Evolutionary conservation across 2,113 vertebrate genomes (phyloP), one percentile per base, ranked within the genome.

Genomic region (Romanogobio albipinnatus): DNA sequence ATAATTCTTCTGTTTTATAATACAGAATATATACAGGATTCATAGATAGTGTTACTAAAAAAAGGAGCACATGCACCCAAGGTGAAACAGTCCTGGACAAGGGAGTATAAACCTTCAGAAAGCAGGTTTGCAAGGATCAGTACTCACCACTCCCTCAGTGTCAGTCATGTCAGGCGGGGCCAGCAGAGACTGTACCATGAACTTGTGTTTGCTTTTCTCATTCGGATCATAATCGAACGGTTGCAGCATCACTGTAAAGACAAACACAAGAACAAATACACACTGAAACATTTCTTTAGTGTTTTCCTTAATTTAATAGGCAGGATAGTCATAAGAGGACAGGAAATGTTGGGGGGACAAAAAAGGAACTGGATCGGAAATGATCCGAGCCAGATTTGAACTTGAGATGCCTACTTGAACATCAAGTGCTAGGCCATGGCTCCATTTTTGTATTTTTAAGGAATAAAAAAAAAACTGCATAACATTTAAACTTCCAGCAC

Each of bases 121-220:
- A 19, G 47, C 73, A 76, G 74, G 74, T 53, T 29, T 8, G 36
- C 14, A 59, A 70, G 6, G 33, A 61, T 74, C 82, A 71, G 82
- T 93, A 97, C 97, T 97, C 94, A 99, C 98, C 95, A 99, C 96
- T 90, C 96, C 97, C 93, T 99, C 98, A 96, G 99, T 99, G 93
- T 99, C 98, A 81, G 97, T 97, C 95, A 96, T 99, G 93, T 99
- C 97, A 88, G 95, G 87, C 66, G 98, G 98, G 74, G 97, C 98
- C 93, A 98, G 93, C 95, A 99, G 93, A 86, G 98, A 98, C 95
- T 99, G 98, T 89, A 99, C 98, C 98, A 99, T 99, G 91, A 99
- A 99, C 96, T 99, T 99, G 96, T 99, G 98, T 95, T 99, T 99
- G 95, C 98, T 99, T 94, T 99, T 99, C 94, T 99, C 98, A 89